These are phyloP conservation scores for Hymenopus coronatus DNA, from an alignment of 2,888 invertebrate species.

Conservation along the genomic window DNA sequence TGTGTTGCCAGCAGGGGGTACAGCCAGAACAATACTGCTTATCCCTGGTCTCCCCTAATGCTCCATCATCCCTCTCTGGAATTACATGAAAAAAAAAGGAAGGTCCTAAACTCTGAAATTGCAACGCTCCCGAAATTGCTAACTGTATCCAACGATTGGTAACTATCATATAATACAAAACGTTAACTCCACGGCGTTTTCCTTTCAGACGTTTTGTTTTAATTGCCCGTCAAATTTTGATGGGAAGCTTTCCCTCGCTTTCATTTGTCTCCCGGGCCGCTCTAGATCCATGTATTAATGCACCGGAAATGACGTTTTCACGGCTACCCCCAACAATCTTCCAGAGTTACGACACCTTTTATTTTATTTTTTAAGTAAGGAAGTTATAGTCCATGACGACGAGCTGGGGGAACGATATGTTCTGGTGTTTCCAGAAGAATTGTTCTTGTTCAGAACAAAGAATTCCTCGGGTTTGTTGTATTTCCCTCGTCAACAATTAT, in stretches of 20 bases:
- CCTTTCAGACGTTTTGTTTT: slow-evolving; percentile 14
- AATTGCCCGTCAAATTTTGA: slow-evolving; percentile 21
- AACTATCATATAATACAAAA: slow-evolving; percentile 7
- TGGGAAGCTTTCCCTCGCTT: neutral
- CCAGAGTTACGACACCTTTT: neutral
- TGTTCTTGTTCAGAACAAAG: neutral
- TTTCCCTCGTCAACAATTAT: neutral
- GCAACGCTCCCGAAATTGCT: neutral
- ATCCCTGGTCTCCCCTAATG: neutral
- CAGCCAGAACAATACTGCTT: neutral
- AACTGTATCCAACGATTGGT: slow-evolving; percentile 6
- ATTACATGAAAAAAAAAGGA: neutral
- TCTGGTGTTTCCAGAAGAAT: neutral
- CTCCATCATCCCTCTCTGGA: neutral
- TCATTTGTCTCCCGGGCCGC: neutral
- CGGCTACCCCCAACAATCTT: neutral
- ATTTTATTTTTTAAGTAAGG: neutral
- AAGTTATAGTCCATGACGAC: neutral
- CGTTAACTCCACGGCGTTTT: neutral
- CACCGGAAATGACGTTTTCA: slow-evolving; percentile 2
- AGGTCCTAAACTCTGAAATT: neutral
- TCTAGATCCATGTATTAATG: neutral
- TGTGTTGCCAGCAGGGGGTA: neutral
- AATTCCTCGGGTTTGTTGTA: neutral
- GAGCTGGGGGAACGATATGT: neutral